phyloP scores from a whole-genome alignment of 2,888 invertebrate genomes.

The Melanotus villosus region DNA sequence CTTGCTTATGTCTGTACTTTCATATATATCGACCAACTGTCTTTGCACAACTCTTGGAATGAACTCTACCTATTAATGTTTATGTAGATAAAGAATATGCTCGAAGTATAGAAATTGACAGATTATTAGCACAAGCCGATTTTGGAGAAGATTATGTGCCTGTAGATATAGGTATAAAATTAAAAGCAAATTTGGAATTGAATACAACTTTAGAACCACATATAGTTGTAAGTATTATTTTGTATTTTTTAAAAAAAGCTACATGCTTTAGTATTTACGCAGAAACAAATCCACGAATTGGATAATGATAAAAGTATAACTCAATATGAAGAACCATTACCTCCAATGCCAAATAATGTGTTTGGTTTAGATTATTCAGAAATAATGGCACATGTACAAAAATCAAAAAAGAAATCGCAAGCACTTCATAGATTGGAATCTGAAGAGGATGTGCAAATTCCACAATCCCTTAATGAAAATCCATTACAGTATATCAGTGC shows the following conservation, averaged over 20 bases:
- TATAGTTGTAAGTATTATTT: constrained; percentile 66
- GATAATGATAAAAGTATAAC: constrained; percentile 47
- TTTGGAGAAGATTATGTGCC: constrained; percentile 78
- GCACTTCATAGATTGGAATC: constrained; percentile 54
- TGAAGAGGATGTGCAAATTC: not conserved
- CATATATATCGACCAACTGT: no score
- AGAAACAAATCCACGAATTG: constrained; percentile 54
- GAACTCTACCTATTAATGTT: not conserved
- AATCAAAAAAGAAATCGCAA: constrained; percentile 60
- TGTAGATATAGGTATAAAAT: constrained; percentile 62
- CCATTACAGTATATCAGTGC: constrained; percentile 56
- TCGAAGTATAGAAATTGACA: constrained; percentile 73
- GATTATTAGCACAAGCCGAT: constrained; percentile 74
- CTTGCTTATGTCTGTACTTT: no score
- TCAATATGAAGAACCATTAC: constrained; percentile 67
- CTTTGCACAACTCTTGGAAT: no score
- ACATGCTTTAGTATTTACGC: no score
- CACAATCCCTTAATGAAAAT: constrained; percentile 52
- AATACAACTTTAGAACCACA: constrained; percentile 70
- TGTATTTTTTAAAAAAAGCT: no score
- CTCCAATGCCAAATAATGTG: constrained; percentile 80
- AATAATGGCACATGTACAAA: constrained; percentile 71
- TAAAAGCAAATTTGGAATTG: constrained; percentile 66
- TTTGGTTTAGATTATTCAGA: constrained; percentile 78
- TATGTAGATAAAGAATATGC: constrained; percentile 73